Conservation (phyloP, 2,888 invertebrate species). For the Cyclophora albipunctata region DNA sequence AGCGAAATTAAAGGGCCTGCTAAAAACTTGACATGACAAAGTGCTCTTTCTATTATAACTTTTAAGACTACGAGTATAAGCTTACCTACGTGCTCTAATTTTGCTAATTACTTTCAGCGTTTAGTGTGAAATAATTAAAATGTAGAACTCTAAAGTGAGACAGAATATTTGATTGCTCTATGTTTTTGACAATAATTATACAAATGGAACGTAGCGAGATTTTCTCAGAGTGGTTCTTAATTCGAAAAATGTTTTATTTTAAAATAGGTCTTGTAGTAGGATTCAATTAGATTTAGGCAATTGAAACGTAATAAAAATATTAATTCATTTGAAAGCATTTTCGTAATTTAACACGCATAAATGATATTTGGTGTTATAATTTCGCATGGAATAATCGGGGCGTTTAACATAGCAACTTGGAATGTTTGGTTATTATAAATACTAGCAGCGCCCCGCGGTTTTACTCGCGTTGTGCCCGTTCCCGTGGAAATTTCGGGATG, state of each 20-base stretch:
- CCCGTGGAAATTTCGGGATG: no score
- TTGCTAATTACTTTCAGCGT: slow-evolving; percentile 54
- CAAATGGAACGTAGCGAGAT: slow-evolving; percentile 19
- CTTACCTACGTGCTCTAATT: slow-evolving; percentile 58
- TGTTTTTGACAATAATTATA: slow-evolving; percentile 22
- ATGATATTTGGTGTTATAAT: no score
- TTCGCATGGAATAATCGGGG: no score
- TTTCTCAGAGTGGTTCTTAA: not conserved
- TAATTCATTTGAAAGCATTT: no score
- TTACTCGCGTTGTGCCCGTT: no score
- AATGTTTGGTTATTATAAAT: slow-evolving; percentile 16
- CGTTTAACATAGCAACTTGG: no score
- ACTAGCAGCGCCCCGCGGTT: not conserved
- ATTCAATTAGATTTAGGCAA: no score
- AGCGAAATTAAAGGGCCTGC: slow-evolving; percentile 69
- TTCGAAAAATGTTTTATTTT: no score
- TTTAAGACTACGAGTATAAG: slow-evolving; percentile 62
- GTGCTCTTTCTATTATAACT: slow-evolving; percentile 69
- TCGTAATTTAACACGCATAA: no score
- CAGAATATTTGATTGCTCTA: slow-evolving; percentile 13
- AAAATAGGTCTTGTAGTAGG: no score
- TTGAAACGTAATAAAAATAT: no score
- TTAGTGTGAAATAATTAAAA: slow-evolving; percentile 42
- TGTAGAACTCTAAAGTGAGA: slow-evolving; percentile 22
- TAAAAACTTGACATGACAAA: slow-evolving; percentile 71